Base-by-base conservation (phyloP, 2,113 vertebrate species). In the Nestor notabilis region DNA sequence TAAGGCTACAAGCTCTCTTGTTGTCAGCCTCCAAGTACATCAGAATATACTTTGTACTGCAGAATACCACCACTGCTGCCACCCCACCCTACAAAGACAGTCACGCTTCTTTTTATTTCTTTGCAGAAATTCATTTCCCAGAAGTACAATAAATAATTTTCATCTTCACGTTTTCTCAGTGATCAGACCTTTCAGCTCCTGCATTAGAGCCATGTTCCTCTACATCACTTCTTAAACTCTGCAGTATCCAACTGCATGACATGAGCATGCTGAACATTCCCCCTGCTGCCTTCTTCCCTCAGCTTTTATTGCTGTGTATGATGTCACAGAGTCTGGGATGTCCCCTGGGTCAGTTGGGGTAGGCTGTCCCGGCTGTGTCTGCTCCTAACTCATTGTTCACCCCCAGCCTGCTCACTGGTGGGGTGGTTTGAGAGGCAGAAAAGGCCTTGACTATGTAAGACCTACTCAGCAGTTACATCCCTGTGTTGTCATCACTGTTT, bases 231-330 rank as follows among this genome's bases (percentile, higher is more conserved):
- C 56, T 66, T 33, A 55, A 47, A 15, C 43, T 19, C 39, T 27
- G 6, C 33, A 53, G 23, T 11, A 71, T 28, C 46, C 19, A 77
- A 5, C 46, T 82, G 55, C 39, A 29, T 9, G 2, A 44, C 29
- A 25, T 43, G 4, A 37, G 9, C n/a, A 24, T 4, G n/a, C 37
- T 0, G 1, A 61, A 19, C 9, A 1, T 70, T 13, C 16, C 27
- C 31, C 28, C 12, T 60, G 23, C n/a, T 20, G 23, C 23, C 33
- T n/a, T n/a, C 55, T 58, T 58, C 33, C 8, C 6, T 58, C 55
- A 58, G 55, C 33, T 58, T 58, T 58, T n/a, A n/a, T n/a, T 58
- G 20, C 20, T 58, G 20, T 58, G 55, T n/a, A 58, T 19, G 53
- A 33, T 58, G 55, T n/a, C 55, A n/a, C 33, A 58, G 33, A n/a